phyloP scores from a whole-genome alignment of 2,113 vertebrate genomes.

The Rousettus leschenaultii region DNA sequence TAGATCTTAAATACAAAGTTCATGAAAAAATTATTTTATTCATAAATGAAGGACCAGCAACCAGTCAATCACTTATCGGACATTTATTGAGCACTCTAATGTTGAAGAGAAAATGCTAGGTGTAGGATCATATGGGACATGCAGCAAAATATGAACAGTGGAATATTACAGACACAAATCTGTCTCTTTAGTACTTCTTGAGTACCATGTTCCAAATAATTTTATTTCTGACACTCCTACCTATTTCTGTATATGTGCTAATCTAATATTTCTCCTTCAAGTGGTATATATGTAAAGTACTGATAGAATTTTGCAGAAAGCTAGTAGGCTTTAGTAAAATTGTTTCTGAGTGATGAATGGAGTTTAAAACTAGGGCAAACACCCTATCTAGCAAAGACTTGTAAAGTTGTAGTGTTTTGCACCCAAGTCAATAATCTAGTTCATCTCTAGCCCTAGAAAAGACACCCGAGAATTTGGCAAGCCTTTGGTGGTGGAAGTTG shows the following conservation, averaged over 20 bases:
- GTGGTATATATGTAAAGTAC: neutral
- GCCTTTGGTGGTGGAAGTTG: neutral
- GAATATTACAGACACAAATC: neutral
- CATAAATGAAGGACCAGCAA: neutral
- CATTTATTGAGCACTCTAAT: neutral
- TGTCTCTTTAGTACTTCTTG: neutral
- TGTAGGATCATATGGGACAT: neutral
- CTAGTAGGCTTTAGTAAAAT: neutral
- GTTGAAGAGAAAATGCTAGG: neutral
- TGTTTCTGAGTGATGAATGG: neutral
- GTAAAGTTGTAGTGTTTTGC: neutral
- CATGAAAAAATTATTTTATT: neutral
- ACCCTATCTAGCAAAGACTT: neutral
- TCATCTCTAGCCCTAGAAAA: neutral
- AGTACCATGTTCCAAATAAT: neutral
- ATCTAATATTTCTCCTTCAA: neutral
- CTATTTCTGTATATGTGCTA: neutral
- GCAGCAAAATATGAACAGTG: neutral
- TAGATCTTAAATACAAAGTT: neutral
- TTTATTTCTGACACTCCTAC: neutral
- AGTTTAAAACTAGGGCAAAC: neutral
- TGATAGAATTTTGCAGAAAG: neutral
- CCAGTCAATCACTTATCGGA: neutral
- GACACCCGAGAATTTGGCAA: neutral
- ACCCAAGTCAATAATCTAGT: neutral